These are phyloP conservation scores for Podarcis lilfordi DNA, from an alignment of 2,797 vertebrate species.

Conservation along the genomic window DNA sequence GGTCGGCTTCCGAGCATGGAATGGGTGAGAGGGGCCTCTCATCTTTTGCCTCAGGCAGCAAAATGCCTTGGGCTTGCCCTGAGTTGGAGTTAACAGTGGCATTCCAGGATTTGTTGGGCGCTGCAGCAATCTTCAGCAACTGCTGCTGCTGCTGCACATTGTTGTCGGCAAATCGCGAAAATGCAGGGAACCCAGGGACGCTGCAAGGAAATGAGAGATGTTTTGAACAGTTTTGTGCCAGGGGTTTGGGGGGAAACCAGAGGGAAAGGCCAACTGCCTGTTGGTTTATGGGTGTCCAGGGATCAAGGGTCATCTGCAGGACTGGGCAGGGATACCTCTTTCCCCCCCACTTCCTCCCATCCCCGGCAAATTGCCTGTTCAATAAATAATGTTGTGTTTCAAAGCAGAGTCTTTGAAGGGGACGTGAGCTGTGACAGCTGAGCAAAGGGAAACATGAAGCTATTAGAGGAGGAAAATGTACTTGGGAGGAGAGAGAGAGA, in stretches of 20 bases:
- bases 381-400: constrained; percentile 34
- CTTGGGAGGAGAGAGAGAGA: neutral
- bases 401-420: constrained; percentile 27
- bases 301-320: neutral
- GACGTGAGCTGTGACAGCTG: constrained; percentile 32
- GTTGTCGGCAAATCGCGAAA: neutral
- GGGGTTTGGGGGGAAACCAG: neutral
- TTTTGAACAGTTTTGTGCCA: neutral
- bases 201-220: neutral
- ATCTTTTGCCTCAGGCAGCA: neutral
- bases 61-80: neutral
- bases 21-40: no score
- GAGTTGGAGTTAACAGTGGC: neutral
- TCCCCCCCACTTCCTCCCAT: neutral
- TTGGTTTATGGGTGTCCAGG: neutral
- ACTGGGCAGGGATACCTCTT: neutral
- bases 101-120: neutral
- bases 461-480: constrained; percentile 24
- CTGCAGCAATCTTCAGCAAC: neutral
- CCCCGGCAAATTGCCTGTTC: constrained; percentile 26
- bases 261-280: neutral
- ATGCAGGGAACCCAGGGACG: neutral
- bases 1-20: no score
- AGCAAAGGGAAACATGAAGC: constrained; percentile 38
- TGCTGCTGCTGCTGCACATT: neutral